These are phyloP conservation scores for Drosophila incognita DNA, from an alignment of 2,888 invertebrate genomes.

Conservation along the genomic window DNA sequence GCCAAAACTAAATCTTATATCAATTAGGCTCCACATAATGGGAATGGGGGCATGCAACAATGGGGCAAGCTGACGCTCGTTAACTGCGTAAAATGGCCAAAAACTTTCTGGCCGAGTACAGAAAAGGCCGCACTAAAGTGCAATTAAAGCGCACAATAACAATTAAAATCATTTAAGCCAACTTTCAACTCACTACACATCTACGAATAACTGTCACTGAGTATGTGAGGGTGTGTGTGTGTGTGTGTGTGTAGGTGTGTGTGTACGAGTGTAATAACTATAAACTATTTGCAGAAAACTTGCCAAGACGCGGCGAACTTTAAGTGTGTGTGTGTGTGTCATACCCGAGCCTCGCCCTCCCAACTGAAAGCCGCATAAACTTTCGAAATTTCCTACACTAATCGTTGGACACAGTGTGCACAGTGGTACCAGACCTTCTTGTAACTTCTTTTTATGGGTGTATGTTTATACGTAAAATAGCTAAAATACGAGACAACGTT, in stretches of 20 bases:
- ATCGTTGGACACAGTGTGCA: conserved; percentile 58
- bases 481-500: conserved; percentile 23
- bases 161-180: conserved; percentile 78
- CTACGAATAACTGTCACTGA: background rate
- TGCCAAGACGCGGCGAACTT: conserved; percentile 57
- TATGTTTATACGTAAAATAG: conserved; percentile 20
- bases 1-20: conserved; percentile 34
- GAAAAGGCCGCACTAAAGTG: conserved; percentile 38
- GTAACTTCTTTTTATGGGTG: conserved; percentile 50
- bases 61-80: conserved; percentile 25
- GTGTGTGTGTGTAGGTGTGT: conserved; percentile 9
- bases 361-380: conserved; percentile 69
- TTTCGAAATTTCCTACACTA: conserved; percentile 71
- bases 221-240: background rate
- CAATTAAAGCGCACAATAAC: conserved; percentile 73
- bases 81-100: conserved; percentile 38
- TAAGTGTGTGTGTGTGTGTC: conserved; percentile 41
- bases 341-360: background rate
- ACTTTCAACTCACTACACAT: conserved; percentile 40
- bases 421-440: conserved; percentile 24
- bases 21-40: conserved; percentile 38
- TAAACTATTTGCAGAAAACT: conserved; percentile 81
- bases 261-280: conserved; percentile 70
- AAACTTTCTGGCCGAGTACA: conserved; percentile 35
- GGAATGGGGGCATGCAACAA: conserved; percentile 17